phyloP scores from a whole-genome alignment of 2,797 vertebrate genomes.

The Taenioides sp. region DNA sequence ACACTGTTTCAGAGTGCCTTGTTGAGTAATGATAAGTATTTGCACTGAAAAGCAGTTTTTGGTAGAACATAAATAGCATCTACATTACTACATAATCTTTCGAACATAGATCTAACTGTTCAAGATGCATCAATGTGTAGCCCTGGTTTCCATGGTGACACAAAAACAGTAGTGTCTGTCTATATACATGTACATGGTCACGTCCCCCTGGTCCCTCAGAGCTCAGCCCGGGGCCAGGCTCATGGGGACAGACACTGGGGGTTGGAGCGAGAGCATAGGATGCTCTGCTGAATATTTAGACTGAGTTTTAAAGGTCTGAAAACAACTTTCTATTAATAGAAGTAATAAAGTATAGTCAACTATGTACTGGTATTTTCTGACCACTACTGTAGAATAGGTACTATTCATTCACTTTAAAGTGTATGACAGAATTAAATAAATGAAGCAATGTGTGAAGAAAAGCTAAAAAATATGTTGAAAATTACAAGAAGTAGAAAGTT shows the following conservation, averaged over 20 bases:
- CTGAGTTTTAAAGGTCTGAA: constrained; percentile 73
- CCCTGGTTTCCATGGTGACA: not conserved
- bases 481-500: too few species aligned
- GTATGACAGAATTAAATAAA: too few species aligned
- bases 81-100: too few species aligned
- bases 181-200: constrained; percentile 46
- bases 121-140: too few species aligned
- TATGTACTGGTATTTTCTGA: not conserved
- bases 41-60: too few species aligned
- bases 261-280: constrained; percentile 52
- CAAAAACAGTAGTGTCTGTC: not conserved
- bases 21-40: not conserved
- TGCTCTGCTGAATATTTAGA: constrained; percentile 77
- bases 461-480: too few species aligned
- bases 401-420: not conserved
- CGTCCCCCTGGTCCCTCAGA: constrained; percentile 14
- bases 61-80: too few species aligned
- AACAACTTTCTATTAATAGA: constrained; percentile 56
- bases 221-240: not conserved
- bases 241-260: not conserved
- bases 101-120: too few species aligned
- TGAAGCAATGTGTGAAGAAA: too few species aligned
- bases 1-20: not conserved
- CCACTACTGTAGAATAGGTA: not conserved
- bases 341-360: not conserved